A percentile compares a stretch with the other conserved stretches of the same genome.
These are phyloP conservation scores for Percopsis omiscomaycus DNA, from an alignment of 2,797 vertebrate genomes.

Conservation along the genomic window DNA sequence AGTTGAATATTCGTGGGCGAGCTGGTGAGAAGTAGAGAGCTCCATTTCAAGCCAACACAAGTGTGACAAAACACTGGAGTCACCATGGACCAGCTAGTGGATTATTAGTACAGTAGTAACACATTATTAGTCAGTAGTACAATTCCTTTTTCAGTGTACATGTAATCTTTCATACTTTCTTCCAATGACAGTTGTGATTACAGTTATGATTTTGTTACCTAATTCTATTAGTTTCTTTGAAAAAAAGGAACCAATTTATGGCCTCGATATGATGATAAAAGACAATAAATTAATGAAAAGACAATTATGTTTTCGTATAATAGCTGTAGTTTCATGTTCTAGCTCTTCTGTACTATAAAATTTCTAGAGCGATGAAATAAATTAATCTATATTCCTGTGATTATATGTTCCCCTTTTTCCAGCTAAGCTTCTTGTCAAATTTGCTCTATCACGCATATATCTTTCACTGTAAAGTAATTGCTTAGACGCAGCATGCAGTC, in stretches of 20 bases:
- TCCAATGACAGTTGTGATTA: no score
- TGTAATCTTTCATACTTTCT: no score
- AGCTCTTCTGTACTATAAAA: slow-evolving; percentile 4
- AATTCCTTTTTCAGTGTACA: no score
- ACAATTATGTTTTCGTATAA: neutral
- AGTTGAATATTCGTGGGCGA: no score
- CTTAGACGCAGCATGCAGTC: slow-evolving; percentile 68
- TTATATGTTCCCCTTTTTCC: slow-evolving; percentile 47
- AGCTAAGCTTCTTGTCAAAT: slow-evolving; percentile 51
- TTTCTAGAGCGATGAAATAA: slow-evolving; percentile 7
- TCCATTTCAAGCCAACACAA: no score
- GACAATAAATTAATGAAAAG: neutral
- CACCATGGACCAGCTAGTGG: no score
- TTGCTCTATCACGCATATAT: slow-evolving; percentile 55
- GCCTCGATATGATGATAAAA: neutral
- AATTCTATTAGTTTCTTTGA: neutral
- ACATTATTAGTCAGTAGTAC: no score
- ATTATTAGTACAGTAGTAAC: no score
- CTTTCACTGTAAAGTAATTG: slow-evolving; percentile 71
- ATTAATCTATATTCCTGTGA: slow-evolving; percentile 43
- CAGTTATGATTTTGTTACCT: neutral
- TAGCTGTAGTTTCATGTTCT: neutral
- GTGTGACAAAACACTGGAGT: no score
- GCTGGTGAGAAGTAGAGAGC: no score
- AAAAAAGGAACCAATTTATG: neutral